Conservation (phyloP, 2,797 vertebrate genomes). For the Paguma larvata region DNA sequence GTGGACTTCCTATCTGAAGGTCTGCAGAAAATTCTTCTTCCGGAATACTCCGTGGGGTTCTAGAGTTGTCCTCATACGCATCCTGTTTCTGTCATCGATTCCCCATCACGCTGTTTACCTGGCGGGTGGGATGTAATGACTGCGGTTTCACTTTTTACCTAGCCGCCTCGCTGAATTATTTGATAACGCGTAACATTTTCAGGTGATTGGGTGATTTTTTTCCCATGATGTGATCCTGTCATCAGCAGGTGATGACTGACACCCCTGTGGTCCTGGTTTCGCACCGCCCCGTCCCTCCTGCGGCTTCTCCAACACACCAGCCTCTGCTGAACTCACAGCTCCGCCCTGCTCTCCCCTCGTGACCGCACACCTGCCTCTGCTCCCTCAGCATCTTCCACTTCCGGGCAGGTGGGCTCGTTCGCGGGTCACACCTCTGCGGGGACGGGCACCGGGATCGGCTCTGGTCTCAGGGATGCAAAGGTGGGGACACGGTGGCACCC, state of each 20-base stretch:
- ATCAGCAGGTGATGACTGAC: fast-evolving
- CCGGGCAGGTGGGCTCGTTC: too few relatives aligned
- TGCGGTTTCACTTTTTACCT: not conserved
- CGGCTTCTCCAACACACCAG: too few relatives aligned
- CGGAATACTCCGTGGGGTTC: not conserved
- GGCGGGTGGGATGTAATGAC: fast-evolving
- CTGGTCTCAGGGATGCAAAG: too few relatives aligned
- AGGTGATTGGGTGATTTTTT: not conserved
- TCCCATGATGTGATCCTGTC: fast-evolving
- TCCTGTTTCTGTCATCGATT: fast-evolving
- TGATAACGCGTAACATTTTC: not conserved
- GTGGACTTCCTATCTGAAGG: not conserved
- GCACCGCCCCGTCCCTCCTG: fast-evolving
- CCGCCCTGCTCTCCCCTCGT: too few relatives aligned
- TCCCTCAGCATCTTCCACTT: too few relatives aligned
- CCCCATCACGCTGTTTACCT: fast-evolving
- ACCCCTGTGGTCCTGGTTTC: not conserved
- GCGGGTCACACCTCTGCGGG: too few relatives aligned
- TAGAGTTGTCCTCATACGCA: fast-evolving
- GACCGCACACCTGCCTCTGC: too few relatives aligned
- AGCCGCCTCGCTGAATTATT: not conserved
- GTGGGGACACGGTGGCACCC: too few relatives aligned
- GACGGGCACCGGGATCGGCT: too few relatives aligned
- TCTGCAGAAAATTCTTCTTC: not conserved
- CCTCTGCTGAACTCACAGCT: too few relatives aligned